Evolutionary conservation across 2,113 vertebrate species (phyloP).

Genomic region (Apaloderma vittatum): DNA sequence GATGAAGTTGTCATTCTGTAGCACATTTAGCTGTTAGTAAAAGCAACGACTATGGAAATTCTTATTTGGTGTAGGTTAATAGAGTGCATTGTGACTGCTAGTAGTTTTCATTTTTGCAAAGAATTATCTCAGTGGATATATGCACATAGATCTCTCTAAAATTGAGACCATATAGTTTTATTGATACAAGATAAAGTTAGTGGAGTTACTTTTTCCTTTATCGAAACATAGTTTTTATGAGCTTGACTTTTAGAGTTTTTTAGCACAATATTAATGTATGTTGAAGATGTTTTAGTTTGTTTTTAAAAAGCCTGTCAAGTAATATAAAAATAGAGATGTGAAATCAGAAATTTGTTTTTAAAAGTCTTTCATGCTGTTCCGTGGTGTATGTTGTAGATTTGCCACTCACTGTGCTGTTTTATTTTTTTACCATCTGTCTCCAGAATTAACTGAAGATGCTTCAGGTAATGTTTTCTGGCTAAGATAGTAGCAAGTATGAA

Average conservation of each 20-base stretch:
- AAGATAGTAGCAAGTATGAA: neutral
- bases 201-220: neutral
- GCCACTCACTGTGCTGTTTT: neutral
- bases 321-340: neutral
- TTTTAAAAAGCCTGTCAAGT: neutral
- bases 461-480: neutral
- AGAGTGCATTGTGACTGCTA: neutral
- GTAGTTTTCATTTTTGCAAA: neutral
- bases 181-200: neutral
- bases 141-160: neutral
- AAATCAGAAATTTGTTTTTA: neutral
- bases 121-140: neutral
- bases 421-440: neutral
- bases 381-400: neutral
- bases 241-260: neutral
- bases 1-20: neutral
- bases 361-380: neutral
- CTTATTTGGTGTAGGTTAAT: neutral
- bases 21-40: neutral
- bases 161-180: neutral
- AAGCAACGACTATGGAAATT: neutral
- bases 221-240: neutral
- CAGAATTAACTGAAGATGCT: neutral
- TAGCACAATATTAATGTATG: neutral
- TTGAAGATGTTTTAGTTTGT: neutral